phyloP scores from a whole-genome alignment of 2,888 invertebrate genomes.

The Siphonodentalium dalli region DNA sequence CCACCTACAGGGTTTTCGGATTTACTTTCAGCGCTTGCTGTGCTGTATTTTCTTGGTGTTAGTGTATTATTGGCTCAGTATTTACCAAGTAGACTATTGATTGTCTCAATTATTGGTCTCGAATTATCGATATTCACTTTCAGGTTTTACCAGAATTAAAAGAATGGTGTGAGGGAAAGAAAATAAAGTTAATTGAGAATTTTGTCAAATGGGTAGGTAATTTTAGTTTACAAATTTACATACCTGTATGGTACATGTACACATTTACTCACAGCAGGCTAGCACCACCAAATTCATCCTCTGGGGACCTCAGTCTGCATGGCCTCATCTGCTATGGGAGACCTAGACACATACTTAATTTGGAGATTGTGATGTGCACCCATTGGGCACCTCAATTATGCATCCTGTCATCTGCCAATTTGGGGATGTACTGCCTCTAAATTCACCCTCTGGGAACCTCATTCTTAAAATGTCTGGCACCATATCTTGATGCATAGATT shows the following conservation, averaged over 20 bases:
- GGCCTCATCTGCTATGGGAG: background rate
- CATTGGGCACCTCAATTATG: too few relatives aligned
- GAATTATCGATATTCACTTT: slow-evolving; percentile 4
- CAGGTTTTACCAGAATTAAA: slow-evolving; percentile 50
- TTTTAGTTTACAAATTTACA: background rate
- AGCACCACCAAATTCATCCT: background rate
- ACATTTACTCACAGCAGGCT: background rate
- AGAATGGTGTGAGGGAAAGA: slow-evolving; percentile 48
- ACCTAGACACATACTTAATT: too few relatives aligned
- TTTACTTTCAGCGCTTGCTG: too few relatives aligned
- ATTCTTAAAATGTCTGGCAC: too few relatives aligned
- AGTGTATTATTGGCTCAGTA: too few relatives aligned
- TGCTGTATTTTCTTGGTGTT: background rate
- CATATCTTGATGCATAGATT: background rate
- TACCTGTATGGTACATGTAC: background rate
- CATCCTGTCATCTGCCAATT: too few relatives aligned
- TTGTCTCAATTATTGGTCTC: background rate
- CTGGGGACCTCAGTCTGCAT: background rate
- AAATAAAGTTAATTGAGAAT: slow-evolving; percentile 42
- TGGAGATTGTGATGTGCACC: too few relatives aligned
- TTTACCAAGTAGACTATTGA: too few relatives aligned
- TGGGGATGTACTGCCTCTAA: background rate
- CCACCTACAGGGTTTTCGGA: too few relatives aligned
- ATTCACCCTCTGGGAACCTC: too few relatives aligned
- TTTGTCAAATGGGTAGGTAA: slow-evolving; percentile 53